Percentiles rank a stretch among this genome's conserved stretches.
phyloP scores from a whole-genome alignment of 2,888 invertebrate genomes.

The Homarus gammarus region DNA sequence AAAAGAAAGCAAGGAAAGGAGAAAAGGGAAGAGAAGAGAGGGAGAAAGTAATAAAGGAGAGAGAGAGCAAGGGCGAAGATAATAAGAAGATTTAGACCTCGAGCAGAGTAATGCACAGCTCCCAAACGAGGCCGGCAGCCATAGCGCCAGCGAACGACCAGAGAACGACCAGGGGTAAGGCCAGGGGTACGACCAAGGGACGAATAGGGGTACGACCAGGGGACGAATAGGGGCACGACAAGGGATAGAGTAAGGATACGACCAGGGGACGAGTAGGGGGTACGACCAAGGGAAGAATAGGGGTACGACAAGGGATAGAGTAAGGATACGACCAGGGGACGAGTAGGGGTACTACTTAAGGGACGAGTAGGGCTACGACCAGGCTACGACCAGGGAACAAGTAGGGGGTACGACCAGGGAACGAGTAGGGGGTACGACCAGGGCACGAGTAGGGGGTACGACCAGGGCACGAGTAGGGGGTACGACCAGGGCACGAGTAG shows the following conservation, averaged over 20 bases:
- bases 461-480: not conserved
- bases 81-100: conserved; percentile 18
- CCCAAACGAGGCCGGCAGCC: conserved; percentile 1
- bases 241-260: not conserved
- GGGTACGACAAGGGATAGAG: not conserved
- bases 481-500: not conserved
- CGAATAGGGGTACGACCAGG: not conserved
- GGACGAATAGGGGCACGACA: not conserved
- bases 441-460: not conserved
- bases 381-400: not conserved
- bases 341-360: not conserved
- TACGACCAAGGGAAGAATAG: not conserved
- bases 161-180: not conserved
- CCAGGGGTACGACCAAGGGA: not conserved
- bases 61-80: not conserved
- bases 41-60: not conserved
- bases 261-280: not conserved
- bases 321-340: not conserved
- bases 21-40: not conserved
- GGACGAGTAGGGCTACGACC: not conserved
- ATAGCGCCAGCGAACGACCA: not conserved
- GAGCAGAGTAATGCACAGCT: not conserved
- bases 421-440: not conserved
- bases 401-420: not conserved
- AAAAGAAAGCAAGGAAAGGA: not conserved